Evolutionary conservation across 2,113 vertebrate species (phyloP).

Genomic region (Oncorhynchus keta): DNA sequence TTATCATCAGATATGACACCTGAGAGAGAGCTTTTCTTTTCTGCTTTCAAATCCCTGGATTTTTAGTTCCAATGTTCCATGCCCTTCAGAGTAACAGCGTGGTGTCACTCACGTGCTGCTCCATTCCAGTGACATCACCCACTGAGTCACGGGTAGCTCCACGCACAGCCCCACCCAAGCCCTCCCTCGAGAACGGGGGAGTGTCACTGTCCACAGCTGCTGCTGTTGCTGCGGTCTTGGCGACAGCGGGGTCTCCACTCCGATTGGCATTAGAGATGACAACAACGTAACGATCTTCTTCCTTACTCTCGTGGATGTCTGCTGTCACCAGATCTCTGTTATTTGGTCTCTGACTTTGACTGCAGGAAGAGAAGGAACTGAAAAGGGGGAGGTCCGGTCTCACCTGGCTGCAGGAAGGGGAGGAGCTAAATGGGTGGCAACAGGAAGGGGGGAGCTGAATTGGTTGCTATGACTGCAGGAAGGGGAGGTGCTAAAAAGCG

Average conservation of each 20-base stretch:
- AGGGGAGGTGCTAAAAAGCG: conserved; percentile 52
- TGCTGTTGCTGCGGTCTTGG: not conserved
- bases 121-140: conserved; percentile 19
- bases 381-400: no score
- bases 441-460: no score
- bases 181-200: conserved; percentile 64
- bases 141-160: conserved; percentile 47
- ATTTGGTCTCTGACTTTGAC: conserved; percentile 56
- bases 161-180: conserved; percentile 34
- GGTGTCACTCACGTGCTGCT: conserved; percentile 64
- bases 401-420: conserved; percentile 18
- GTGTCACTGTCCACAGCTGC: conserved; percentile 35
- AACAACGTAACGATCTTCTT: conserved; percentile 79
- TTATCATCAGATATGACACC: not conserved
- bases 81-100: conserved; percentile 57
- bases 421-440: conserved; percentile 51
- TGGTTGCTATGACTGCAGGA: conserved; percentile 61
- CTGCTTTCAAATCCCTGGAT: no score
- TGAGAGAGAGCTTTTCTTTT: not conserved
- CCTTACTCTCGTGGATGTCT: conserved; percentile 76
- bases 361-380: conserved; percentile 45
- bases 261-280: conserved; percentile 53
- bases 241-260: no score
- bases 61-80: no score
- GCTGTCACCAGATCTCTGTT: conserved; percentile 73